Evolutionary conservation across 2,113 vertebrate species (phyloP).

Genomic region (Manacus vitellinus): DNA sequence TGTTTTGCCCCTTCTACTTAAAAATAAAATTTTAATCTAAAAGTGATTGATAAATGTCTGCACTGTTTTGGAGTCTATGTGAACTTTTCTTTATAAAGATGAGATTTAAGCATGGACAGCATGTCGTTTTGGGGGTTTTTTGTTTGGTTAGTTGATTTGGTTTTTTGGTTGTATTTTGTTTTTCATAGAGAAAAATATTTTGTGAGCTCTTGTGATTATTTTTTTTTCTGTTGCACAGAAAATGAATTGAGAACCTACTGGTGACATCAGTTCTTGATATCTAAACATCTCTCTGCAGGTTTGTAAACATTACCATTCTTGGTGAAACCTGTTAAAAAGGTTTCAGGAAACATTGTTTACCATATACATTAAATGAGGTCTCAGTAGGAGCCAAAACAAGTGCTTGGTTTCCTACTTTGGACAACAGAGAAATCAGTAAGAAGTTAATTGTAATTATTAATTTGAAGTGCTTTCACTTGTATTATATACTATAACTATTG

Average conservation of each 20-base stretch:
- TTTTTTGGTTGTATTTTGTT: background rate
- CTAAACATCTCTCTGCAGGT: background rate
- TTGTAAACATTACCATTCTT: accelerated
- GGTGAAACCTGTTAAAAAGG: background rate
- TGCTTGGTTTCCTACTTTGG: background rate
- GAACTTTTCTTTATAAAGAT: background rate
- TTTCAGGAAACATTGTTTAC: background rate
- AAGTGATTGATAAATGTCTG: background rate
- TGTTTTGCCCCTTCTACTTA: background rate
- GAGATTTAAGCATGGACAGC: background rate
- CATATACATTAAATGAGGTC: accelerated
- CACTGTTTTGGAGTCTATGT: accelerated
- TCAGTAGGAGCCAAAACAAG: background rate
- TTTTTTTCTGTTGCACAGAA: background rate
- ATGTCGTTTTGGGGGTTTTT: background rate
- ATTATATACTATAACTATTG: background rate
- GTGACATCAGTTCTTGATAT: background rate
- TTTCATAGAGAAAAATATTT: background rate
- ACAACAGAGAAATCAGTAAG: background rate
- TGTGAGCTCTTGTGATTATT: background rate
- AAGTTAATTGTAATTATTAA: background rate
- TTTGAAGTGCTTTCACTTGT: background rate
- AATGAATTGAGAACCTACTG: background rate
- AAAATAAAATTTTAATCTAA: background rate
- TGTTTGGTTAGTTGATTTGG: background rate